These are phyloP conservation scores for Perizoma affinitatum DNA, from an alignment of 2,888 invertebrate species.

Conservation along the genomic window DNA sequence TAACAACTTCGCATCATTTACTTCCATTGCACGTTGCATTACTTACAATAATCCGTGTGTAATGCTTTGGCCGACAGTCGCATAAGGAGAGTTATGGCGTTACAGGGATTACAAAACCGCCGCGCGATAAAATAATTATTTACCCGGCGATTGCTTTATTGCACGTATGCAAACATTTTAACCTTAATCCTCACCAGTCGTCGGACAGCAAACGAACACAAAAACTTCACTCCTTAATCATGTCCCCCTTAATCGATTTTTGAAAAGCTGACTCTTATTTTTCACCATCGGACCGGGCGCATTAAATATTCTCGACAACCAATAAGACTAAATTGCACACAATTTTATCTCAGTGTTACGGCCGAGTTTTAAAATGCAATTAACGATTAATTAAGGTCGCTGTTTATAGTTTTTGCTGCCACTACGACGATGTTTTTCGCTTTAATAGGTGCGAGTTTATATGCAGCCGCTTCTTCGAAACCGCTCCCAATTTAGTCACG, in stretches of 20 bases:
- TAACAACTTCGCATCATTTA: constrained; percentile 32
- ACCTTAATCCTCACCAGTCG: constrained; percentile 56
- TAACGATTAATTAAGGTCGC: constrained; percentile 50
- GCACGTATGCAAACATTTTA: constrained; percentile 73
- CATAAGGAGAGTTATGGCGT: constrained; percentile 53
- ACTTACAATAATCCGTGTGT: constrained; percentile 27
- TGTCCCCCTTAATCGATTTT: constrained; percentile 78
- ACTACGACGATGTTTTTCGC: constrained; percentile 38
- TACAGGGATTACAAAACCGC: constrained; percentile 60
- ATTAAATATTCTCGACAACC: constrained; percentile 67
- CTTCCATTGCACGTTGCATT: constrained; percentile 22
- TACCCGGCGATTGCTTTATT: constrained; percentile 71
- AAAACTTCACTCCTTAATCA: constrained; percentile 70
- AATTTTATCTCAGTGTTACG: constrained; percentile 54
- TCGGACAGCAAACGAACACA: constrained; percentile 50
- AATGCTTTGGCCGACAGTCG: constrained; percentile 32
- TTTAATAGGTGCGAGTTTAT: constrained; percentile 33
- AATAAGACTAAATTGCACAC: constrained; percentile 69
- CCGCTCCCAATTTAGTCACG: constrained; percentile 37
- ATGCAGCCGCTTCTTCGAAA: constrained; percentile 24
- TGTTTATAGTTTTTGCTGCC: constrained; percentile 41
- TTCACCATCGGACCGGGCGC: constrained; percentile 59
- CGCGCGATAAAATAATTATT: constrained; percentile 71
- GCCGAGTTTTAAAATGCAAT: constrained; percentile 52
- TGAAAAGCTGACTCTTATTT: constrained; percentile 70